A percentile compares a stretch with the other conserved stretches of the same genome.
Conservation (phyloP, 2,888 invertebrate species). For the Thera britannica region DNA sequence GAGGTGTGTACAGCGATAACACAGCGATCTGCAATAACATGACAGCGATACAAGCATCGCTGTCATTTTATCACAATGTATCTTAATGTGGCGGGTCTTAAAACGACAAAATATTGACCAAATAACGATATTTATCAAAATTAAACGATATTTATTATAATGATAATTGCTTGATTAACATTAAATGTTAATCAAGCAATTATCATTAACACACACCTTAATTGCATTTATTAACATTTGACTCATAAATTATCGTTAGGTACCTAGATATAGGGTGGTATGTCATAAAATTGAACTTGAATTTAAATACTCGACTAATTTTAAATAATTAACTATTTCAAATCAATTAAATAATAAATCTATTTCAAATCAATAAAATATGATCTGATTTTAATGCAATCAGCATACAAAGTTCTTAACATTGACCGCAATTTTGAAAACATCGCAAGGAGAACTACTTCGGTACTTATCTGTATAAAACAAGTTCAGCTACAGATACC, state of each 20-base stretch:
- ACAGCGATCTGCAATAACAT: no score
- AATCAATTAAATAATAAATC: neutral
- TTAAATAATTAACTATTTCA: constrained; percentile 5
- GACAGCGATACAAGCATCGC: no score
- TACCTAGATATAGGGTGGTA: no score
- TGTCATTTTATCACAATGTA: no score
- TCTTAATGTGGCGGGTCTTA: no score
- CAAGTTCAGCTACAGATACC: neutral
- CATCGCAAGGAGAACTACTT: constrained; percentile 8
- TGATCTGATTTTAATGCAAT: constrained; percentile 17
- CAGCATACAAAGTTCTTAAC: constrained; percentile 7
- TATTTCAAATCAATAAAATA: constrained; percentile 12
- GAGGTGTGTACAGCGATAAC: no score
- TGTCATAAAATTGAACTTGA: constrained; percentile 17
- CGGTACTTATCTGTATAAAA: neutral
- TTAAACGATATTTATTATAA: no score
- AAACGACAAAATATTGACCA: no score
- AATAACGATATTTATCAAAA: no score
- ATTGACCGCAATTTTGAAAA: constrained; percentile 20
- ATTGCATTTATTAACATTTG: constrained; percentile 16
- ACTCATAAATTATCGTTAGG: constrained; percentile 7
- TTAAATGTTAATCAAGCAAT: no score
- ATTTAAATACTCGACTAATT: constrained; percentile 8
- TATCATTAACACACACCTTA: no score
- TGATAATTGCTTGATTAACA: neutral